Evolutionary conservation across 2,888 invertebrate genomes (phyloP), one percentile per base, ranked within the genome.

Genomic region (Euphydryas editha): DNA sequence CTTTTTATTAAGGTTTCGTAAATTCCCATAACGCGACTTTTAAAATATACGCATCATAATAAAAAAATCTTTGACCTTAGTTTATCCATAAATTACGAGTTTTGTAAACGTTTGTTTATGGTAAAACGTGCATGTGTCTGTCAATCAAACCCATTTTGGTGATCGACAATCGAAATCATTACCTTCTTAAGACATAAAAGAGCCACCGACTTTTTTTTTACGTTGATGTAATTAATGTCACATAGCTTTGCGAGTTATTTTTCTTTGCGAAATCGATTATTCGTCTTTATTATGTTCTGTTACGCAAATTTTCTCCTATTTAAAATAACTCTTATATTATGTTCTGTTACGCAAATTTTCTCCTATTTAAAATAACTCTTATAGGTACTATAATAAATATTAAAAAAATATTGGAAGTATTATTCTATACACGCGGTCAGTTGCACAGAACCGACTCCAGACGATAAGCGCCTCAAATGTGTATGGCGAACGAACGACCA

Each of bases 61-160:
- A 44, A 24, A 70, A 67, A 67, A 68, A 60, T 39, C 49, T 65
- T 67, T 66, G 68, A 71, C 73, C 73, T 74, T n/a, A n/a, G n/a
- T n/a, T 74, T 68, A 67, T 65, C 65, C 67, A 73, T 74, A 70
- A 69, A 71, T 74, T 70, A 67, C 58, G 68, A 71, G 65, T 73
- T 73, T 78, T 81, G 75, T 76, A 77, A 80, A 75, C 74, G 75
- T 81, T 81, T 82, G 81, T 82, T 83, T 85, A 82, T 82, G 81
- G 81, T 82, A 81, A 84, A 80, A 82, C 78, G 78, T 76, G 77
- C 78, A 76, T 72, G 76, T 65, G 76, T 64, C 84, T 85, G 88
- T 87, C 88, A 88, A 87, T 89, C 89, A 89, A 83, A 83, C 85
- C 78, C 83, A 81, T 85, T 87, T 84, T 82, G 84, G 85, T 76